A percentile compares a stretch with the other conserved stretches of the same genome.
Conservation (phyloP, 1,140 invertebrate species). For the Dermatophagoides farinae region DNA sequence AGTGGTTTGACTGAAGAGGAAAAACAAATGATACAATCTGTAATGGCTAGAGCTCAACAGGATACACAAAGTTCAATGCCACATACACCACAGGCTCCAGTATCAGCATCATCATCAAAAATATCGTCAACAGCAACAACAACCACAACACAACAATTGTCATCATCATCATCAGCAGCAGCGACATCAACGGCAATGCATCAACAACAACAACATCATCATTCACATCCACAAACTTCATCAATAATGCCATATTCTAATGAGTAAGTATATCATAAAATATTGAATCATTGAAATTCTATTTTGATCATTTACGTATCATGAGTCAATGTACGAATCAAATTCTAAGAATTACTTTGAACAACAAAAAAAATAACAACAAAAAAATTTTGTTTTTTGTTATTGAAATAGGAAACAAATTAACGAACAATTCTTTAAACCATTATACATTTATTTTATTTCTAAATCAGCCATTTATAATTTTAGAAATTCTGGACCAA, state of each 20-base stretch:
- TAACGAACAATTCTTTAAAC: too few species aligned
- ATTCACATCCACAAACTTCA: background rate
- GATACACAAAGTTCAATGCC: conserved; percentile 14
- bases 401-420: too few species aligned
- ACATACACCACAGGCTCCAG: background rate
- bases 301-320: too few species aligned
- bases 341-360: too few species aligned
- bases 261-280: too few species aligned
- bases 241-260: background rate
- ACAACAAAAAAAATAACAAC: too few species aligned
- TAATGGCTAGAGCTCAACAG: conserved; percentile 39
- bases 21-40: conserved; percentile 35
- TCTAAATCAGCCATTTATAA: too few species aligned
- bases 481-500: too few species aligned
- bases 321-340: too few species aligned
- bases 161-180: background rate
- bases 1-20: conserved; percentile 39
- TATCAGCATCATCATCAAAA: background rate
- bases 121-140: background rate
- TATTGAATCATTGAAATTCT: too few species aligned
- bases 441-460: too few species aligned
- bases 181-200: background rate
- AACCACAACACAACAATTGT: background rate
- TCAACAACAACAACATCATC: background rate
- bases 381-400: too few species aligned